A percentile compares a stretch with the other conserved stretches of the same genome.
These are phyloP conservation scores for Ennomos quercinarius DNA, from an alignment of 2,888 invertebrate species.

Conservation along the genomic window DNA sequence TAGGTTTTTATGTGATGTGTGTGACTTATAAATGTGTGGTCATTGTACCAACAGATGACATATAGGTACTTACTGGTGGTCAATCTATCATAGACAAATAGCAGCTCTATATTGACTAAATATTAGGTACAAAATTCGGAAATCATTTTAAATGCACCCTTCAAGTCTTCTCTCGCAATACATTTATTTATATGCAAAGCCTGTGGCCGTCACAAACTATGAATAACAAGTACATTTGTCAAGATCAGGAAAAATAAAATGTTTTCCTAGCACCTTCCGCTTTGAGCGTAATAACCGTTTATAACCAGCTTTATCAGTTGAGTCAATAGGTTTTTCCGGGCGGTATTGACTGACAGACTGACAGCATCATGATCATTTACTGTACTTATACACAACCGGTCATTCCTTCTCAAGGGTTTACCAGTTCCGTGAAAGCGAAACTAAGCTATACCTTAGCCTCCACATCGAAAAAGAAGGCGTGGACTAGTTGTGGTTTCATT, in stretches of 20 bases:
- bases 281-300: slow-evolving; percentile 17
- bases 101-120: not conserved
- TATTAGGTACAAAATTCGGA: slow-evolving; percentile 9
- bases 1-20: not conserved
- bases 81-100: not conserved
- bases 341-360: slow-evolving; percentile 24
- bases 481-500: not conserved
- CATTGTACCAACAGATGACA: slow-evolving; percentile 11
- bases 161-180: not conserved
- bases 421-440: slow-evolving; percentile 22
- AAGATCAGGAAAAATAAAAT: slow-evolving; percentile 39
- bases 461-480: not conserved
- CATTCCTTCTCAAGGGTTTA: slow-evolving; percentile 21
- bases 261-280: slow-evolving; percentile 32
- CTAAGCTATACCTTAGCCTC: slow-evolving; percentile 13
- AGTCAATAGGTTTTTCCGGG: slow-evolving; percentile 38
- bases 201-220: slow-evolving; percentile 9
- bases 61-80: not conserved
- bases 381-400: slow-evolving; percentile 29
- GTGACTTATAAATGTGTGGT: slow-evolving; percentile 23
- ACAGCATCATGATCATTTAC: slow-evolving; percentile 15
- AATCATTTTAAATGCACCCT: slow-evolving; percentile 2
- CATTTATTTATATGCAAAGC: slow-evolving; percentile 24
- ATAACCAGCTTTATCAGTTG: slow-evolving; percentile 10
- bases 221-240: slow-evolving; percentile 30